Evolutionary conservation across 2,113 vertebrate species (phyloP).

Genomic region (Sula dactylatra): DNA sequence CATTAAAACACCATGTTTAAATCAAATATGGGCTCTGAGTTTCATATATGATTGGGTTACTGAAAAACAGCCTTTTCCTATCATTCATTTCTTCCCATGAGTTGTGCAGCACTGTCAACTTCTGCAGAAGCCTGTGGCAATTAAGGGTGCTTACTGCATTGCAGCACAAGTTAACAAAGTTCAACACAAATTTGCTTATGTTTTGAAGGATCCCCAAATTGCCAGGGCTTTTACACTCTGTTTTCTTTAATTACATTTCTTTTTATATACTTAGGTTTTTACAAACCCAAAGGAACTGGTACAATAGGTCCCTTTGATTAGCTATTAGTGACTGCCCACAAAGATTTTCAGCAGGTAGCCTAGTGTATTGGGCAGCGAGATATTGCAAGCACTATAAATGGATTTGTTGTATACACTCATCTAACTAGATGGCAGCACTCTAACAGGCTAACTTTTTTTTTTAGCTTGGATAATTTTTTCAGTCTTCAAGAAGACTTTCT

Average conservation of each 20-base stretch:
- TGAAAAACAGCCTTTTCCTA: neutral
- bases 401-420: conserved; percentile 57
- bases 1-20: neutral
- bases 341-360: neutral
- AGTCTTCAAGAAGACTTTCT: neutral
- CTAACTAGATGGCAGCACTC: conserved; percentile 75
- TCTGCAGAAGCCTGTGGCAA: neutral
- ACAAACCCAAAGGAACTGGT: neutral
- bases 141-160: neutral
- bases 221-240: neutral
- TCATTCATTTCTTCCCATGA: neutral
- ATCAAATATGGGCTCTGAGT: neutral
- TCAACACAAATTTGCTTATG: neutral
- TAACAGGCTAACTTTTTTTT: conserved; percentile 46
- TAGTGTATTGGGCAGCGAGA: neutral
- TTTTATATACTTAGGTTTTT: neutral
- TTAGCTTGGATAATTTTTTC: conserved; percentile 3
- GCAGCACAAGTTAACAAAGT: neutral
- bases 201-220: neutral
- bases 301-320: neutral
- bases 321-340: neutral
- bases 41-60: neutral
- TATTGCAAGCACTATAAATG: conserved; percentile 15
- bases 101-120: neutral
- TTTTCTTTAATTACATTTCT: neutral